Evolutionary conservation across 2,797 vertebrate genomes (phyloP).

Genomic region (Gadopsis marmoratus): DNA sequence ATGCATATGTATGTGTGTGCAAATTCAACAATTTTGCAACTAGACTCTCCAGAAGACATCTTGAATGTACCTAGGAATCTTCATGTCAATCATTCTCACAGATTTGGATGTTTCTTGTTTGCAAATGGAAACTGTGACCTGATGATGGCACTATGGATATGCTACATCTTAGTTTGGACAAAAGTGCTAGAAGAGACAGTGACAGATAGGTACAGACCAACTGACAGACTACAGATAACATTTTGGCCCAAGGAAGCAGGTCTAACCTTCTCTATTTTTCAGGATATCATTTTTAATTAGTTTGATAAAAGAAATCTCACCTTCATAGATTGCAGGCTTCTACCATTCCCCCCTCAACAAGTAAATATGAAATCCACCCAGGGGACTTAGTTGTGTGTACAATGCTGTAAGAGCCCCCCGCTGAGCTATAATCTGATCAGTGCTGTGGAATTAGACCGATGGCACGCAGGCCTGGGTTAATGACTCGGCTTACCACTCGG

Average conservation of each 20-base stretch:
- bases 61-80: not conserved
- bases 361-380: conserved; percentile 66
- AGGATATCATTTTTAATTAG: not conserved
- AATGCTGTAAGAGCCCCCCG: conserved; percentile 76
- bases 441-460: conserved; percentile 83
- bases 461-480: conserved; percentile 79
- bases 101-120: not conserved
- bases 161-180: not conserved
- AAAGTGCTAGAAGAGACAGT: not conserved
- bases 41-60: not conserved
- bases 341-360: conserved; percentile 32
- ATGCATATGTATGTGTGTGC: not conserved
- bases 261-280: not conserved
- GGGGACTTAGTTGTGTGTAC: conserved; percentile 72
- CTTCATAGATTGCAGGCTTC: conserved; percentile 3
- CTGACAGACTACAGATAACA: not conserved
- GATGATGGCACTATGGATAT: not conserved
- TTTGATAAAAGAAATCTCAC: not conserved
- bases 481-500: conserved; percentile 80
- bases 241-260: not conserved
- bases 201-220: not conserved
- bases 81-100: not conserved
- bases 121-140: not conserved
- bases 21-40: not conserved
- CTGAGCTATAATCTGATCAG: conserved; percentile 88